Evolutionary conservation across 2,113 vertebrate species (phyloP).

Genomic region (Lycaon pictus): DNA sequence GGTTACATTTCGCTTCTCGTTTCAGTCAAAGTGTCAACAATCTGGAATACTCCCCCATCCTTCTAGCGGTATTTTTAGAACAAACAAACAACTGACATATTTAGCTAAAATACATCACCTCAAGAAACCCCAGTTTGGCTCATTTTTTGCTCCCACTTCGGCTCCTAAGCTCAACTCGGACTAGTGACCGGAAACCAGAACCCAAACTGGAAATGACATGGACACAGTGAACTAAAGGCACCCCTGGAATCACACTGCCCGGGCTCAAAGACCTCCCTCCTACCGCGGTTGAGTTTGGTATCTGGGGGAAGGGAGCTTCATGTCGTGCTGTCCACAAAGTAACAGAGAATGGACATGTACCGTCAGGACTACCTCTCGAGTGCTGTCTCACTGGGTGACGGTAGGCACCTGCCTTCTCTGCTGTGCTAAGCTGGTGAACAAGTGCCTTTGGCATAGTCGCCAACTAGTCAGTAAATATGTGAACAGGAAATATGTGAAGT

Average conservation of each 20-base stretch:
- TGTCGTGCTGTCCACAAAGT: fast-evolving
- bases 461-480: background rate
- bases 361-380: fast-evolving
- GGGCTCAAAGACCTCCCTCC: background rate
- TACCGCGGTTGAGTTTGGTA: fast-evolving
- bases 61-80: slow-evolving; percentile 68
- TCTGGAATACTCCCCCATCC: slow-evolving; percentile 66
- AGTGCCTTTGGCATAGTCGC: fast-evolving
- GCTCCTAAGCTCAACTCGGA: background rate
- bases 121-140: slow-evolving; percentile 8
- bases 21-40: slow-evolving; percentile 74
- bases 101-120: slow-evolving; percentile 68
- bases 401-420: background rate
- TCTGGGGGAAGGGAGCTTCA: background rate
- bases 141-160: slow-evolving; percentile 26
- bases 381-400: fast-evolving
- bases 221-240: background rate
- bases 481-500: background rate
- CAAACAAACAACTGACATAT: slow-evolving; percentile 69
- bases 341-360: fast-evolving
- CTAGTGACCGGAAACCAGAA: background rate
- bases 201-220: background rate
- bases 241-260: fast-evolving
- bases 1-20: slow-evolving; percentile 65
- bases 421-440: background rate